phyloP scores from a whole-genome alignment of 2,113 vertebrate species.

The Arizona elegans region DNA sequence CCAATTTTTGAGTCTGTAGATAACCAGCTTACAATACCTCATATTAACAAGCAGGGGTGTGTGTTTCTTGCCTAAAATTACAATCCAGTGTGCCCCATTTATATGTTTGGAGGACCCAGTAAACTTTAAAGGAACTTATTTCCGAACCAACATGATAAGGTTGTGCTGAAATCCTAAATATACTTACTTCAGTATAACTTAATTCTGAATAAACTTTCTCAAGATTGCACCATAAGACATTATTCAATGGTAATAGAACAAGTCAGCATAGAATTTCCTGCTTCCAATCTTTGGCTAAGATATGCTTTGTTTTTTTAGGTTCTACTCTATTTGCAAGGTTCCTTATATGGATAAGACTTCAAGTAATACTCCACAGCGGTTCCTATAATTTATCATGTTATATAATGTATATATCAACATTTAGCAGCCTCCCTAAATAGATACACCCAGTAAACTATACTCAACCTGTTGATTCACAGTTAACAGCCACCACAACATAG shows the following conservation, averaged over 20 bases:
- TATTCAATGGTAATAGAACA: not conserved
- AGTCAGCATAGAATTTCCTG: constrained; percentile 25
- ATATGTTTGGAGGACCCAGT: not conserved
- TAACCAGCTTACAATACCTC: not conserved
- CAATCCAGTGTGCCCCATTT: not conserved
- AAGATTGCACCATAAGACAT: not conserved
- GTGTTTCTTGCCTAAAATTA: not conserved
- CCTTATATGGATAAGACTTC: constrained; percentile 26
- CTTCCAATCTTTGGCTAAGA: constrained; percentile 19
- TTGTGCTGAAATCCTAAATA: not conserved
- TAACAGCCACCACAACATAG: not conserved
- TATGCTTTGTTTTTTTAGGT: constrained; percentile 56
- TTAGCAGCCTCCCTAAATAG: not conserved
- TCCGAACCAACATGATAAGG: not conserved
- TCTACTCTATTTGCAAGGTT: constrained; percentile 42
- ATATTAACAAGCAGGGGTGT: not conserved
- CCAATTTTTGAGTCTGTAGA: not conserved
- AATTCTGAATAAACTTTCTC: not conserved
- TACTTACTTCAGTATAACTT: not conserved
- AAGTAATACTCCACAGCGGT: constrained; percentile 32
- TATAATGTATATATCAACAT: not conserved
- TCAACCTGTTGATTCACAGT: not conserved
- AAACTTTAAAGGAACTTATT: not conserved
- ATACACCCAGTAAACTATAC: not conserved
- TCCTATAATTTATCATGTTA: constrained; percentile 18